Evolutionary conservation across 2,797 vertebrate species (phyloP).

Genomic region (Chanos chanos): DNA sequence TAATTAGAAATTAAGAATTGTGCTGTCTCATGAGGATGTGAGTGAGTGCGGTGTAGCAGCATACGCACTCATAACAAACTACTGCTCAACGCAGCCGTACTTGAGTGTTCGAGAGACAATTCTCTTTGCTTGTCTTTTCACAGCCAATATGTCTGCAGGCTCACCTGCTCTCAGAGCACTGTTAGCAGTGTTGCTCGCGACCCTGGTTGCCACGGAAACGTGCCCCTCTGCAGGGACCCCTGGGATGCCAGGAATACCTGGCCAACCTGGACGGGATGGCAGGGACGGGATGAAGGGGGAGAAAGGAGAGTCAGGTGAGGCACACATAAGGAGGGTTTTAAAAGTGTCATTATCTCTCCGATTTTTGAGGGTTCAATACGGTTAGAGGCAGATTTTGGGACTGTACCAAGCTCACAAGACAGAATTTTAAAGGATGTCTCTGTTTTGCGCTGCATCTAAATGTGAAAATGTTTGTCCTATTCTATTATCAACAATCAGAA

Average conservation of each 20-base stretch:
- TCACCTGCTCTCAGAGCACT: conserved; percentile 2
- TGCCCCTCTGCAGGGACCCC: conserved; percentile 60
- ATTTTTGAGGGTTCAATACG: too few relatives aligned
- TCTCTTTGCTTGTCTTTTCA: not conserved
- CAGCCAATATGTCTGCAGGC: conserved; percentile 36
- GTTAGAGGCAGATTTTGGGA: too few relatives aligned
- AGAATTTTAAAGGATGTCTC: too few relatives aligned
- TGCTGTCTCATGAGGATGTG: not conserved
- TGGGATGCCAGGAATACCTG: conserved; percentile 74
- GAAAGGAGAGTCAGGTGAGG: conserved; percentile 76
- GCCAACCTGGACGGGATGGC: conserved; percentile 72
- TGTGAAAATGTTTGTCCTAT: not conserved
- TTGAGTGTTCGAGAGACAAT: not conserved
- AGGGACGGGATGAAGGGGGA: conserved; percentile 72
- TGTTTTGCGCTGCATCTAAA: too few relatives aligned
- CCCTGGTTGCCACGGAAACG: conserved; percentile 25
- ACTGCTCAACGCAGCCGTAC: too few relatives aligned
- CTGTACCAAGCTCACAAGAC: too few relatives aligned
- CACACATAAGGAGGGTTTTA: too few relatives aligned
- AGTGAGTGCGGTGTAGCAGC: not conserved
- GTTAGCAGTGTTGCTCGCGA: conserved; percentile 23
- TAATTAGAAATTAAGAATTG: not conserved
- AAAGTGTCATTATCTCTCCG: too few relatives aligned
- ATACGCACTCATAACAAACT: too few relatives aligned
- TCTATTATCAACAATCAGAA: not conserved